Evolutionary conservation across 2,797 vertebrate genomes (phyloP).

Genomic region (Monodelphis domestica): DNA sequence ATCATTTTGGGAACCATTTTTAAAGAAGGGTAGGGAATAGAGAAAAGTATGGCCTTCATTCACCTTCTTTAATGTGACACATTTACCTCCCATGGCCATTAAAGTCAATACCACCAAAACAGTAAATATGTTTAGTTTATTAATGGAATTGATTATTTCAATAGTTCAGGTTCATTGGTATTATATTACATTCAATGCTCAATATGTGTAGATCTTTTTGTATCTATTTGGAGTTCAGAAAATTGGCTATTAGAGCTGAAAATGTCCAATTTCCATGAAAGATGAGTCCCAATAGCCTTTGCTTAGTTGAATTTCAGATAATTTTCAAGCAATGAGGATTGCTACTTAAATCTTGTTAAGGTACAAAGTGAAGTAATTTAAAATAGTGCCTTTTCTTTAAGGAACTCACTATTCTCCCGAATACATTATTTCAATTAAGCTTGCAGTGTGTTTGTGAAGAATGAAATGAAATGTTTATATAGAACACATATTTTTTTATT

Average conservation of each 20-base stretch:
- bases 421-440: neutral
- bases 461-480: neutral
- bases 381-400: neutral
- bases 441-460: neutral
- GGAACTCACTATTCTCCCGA: neutral
- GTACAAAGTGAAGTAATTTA: constrained; percentile 2
- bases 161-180: neutral
- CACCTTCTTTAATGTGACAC: neutral
- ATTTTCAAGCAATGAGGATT: constrained; percentile 22
- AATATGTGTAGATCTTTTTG: constrained; percentile 29
- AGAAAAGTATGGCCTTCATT: constrained; percentile 19
- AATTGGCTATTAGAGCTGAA: constrained; percentile 35
- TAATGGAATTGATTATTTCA: constrained; percentile 27
- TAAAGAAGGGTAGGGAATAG: neutral
- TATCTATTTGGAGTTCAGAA: constrained; percentile 42
- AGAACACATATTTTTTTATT: constrained; percentile 6
- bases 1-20: neutral
- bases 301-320: constrained; percentile 53
- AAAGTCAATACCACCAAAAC: constrained; percentile 44
- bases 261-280: neutral
- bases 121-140: constrained; percentile 17
- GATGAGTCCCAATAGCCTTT: constrained; percentile 28
- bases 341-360: constrained; percentile 7
- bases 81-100: constrained; percentile 40
- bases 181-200: constrained; percentile 41